Base-by-base conservation (phyloP, 2,797 vertebrate genomes). In the Arctocebus calabarensis region DNA sequence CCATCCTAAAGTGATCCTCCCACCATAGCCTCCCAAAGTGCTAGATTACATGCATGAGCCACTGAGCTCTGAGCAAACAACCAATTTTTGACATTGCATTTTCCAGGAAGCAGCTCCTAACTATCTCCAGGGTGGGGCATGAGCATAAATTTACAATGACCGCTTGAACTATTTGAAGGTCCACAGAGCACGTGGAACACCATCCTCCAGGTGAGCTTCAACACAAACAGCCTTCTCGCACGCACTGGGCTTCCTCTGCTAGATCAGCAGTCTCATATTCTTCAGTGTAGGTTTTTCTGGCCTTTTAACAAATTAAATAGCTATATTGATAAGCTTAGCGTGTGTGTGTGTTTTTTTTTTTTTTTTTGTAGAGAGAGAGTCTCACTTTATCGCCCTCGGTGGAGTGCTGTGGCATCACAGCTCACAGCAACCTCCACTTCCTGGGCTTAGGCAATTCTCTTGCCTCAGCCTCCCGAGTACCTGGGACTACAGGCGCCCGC, bases 221-320 rank as follows among this genome's bases (percentile, higher is more conserved):
- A 52, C 7, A 27, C 10, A 12, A 32, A 62, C 37, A 48, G 27
- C 22, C 62, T 45, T 84, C 43, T 83, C 22, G 32, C 27, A 25
- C 0, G 4, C 25, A 13, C 23, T 34, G 0, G 32, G 64, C 20
- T 22, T 64, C 59, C 16, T 86, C 43, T 55, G 57, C 75, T 62
- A 75, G 29, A 52, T 43, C 12, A 52, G 19, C 9, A 37, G 59
- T 84, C 19, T 64, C 23, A 43, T 48, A n/a, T 70, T 57, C 74
- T 40, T 45, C 29, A 14, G 11, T 77, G 34, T 45, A 62, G 14
- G 23, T 68, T 70, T 87, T 73, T 70, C 43, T n/a, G 20, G 13
- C 27, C 84, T 87, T 91, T 78, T 32, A 90, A 43, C n/a, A 61
- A 70, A 70, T n/a, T 29, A 78, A 34, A 40, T 86, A 86, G 64